phyloP scores from a whole-genome alignment of 2,113 vertebrate genomes.

The Hemicordylus capensis region DNA sequence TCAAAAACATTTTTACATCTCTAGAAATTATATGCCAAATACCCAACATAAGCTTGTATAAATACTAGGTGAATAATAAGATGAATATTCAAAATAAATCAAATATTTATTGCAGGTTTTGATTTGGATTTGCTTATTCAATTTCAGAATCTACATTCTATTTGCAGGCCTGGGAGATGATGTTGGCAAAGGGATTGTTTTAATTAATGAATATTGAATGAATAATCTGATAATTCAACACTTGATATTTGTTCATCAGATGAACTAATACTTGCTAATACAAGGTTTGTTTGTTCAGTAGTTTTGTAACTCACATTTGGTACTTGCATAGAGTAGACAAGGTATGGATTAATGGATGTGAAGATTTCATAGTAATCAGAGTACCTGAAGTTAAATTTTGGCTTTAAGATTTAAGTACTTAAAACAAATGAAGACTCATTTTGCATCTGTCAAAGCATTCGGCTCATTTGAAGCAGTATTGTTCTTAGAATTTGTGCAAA shows the following conservation, averaged over 20 bases:
- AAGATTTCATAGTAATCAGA: background rate
- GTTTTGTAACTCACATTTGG: conserved; percentile 7
- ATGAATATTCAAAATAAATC: conserved; percentile 15
- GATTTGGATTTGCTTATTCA: conserved; percentile 14
- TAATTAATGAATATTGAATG: conserved; percentile 13
- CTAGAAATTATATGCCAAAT: background rate
- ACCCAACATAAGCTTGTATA: background rate
- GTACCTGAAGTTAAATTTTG: background rate
- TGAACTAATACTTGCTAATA: conserved; percentile 3
- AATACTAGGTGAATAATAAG: background rate
- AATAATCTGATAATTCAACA: conserved; percentile 2
- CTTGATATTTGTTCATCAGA: conserved; percentile 7
- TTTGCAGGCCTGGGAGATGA: background rate
- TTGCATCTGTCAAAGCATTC: background rate
- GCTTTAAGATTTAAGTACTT: conserved; percentile 4
- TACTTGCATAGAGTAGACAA: background rate
- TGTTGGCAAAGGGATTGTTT: conserved; percentile 17
- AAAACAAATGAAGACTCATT: conserved; percentile 10
- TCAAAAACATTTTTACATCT: background rate
- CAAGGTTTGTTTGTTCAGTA: background rate
- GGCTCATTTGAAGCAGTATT: background rate
- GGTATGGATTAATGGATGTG: background rate
- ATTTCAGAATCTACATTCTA: background rate
- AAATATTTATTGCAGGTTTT: conserved; percentile 17
- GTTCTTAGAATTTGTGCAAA: background rate